Conservation (phyloP, 2,888 invertebrate species). For the Heteromyza rotundicornis region DNA sequence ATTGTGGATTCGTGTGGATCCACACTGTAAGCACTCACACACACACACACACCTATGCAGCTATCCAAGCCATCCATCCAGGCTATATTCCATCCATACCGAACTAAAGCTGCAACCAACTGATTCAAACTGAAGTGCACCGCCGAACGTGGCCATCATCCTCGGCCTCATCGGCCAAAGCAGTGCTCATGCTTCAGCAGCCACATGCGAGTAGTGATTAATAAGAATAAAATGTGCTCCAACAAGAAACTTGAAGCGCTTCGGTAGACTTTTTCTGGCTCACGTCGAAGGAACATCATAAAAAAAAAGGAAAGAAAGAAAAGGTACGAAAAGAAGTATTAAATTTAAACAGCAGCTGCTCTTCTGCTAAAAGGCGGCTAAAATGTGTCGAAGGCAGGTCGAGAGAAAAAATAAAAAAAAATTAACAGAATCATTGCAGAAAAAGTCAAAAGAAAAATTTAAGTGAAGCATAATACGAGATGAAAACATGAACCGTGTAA, state of each 20-base stretch:
- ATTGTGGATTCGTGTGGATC: too few species aligned
- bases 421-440: not conserved
- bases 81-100: too few species aligned
- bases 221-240: not conserved
- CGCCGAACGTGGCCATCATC: not conserved
- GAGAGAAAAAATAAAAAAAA: not conserved
- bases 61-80: too few species aligned
- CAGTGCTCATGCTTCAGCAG: not conserved
- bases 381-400: not conserved
- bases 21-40: too few species aligned
- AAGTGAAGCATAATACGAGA: not conserved
- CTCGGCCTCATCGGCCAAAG: not conserved
- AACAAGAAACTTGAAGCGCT: not conserved
- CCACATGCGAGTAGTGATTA: not conserved
- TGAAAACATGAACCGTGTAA: constrained; percentile 2
- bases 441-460: not conserved
- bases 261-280: too few species aligned
- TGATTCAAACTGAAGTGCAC: not conserved
- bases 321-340: too few species aligned
- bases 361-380: not conserved
- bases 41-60: too few species aligned
- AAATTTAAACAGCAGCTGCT: not conserved
- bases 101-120: not conserved
- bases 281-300: not conserved
- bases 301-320: too few species aligned